Evolutionary conservation across 2,797 vertebrate species (phyloP).

Genomic region (Neomorphus geoffroyi): DNA sequence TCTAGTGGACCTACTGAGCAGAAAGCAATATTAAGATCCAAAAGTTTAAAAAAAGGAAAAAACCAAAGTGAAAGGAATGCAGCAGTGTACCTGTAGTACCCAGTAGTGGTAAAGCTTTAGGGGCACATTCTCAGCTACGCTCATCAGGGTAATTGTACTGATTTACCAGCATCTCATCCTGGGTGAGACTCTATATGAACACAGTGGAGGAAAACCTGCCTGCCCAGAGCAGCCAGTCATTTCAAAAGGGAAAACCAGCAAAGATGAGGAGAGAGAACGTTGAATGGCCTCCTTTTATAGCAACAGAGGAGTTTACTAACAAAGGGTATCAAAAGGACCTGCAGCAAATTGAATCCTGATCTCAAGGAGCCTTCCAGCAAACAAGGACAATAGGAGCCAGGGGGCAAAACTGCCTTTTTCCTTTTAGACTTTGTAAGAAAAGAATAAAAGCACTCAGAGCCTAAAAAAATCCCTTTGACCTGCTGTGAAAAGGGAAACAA

Average conservation of each 20-base stretch:
- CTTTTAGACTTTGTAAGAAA: not conserved
- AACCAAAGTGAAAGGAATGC: not conserved
- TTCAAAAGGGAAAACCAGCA: not conserved
- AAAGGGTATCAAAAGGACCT: not conserved
- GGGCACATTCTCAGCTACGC: not conserved
- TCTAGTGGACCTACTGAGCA: not conserved
- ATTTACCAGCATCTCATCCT: not conserved
- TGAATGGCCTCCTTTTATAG: not conserved
- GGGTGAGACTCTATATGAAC: not conserved
- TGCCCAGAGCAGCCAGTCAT: not conserved
- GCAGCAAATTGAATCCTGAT: not conserved
- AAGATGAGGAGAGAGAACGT: not conserved
- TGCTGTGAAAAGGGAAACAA: not conserved
- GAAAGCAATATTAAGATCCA: not conserved
- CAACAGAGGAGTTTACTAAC: not conserved
- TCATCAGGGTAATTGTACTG: not conserved
- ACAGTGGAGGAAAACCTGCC: not conserved
- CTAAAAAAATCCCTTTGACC: not conserved
- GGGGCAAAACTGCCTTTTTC: not conserved
- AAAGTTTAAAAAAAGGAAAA: not conserved
- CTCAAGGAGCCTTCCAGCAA: not conserved
- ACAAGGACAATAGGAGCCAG: accelerated
- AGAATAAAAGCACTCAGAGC: not conserved
- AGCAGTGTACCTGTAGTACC: not conserved
- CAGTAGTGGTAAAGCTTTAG: not conserved